Base-by-base conservation (phyloP, 2,113 vertebrate genomes). In the Tetraodon nigroviridis region DNA sequence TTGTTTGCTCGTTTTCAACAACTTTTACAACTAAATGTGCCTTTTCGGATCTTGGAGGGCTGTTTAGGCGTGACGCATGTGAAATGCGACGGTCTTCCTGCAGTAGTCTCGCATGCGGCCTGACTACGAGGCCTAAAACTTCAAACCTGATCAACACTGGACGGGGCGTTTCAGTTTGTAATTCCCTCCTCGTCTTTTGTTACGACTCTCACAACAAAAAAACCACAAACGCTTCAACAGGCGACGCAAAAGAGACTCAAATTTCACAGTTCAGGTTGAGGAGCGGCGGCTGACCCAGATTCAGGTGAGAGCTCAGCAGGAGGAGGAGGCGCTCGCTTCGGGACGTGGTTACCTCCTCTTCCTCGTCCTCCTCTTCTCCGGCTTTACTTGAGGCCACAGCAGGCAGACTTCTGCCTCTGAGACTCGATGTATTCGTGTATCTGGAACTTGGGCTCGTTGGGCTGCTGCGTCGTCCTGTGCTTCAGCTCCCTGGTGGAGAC, bases 361-460 rank as follows among this genome's bases (percentile, higher is more conserved):
- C 41, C 19, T 21, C 56, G 54, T 41, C 11, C 41, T 20, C 40
- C 4, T 14, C 32, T 11, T n/a, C 52, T 61, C 40, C 52, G 44
- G 7, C 27, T 49, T 73, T 95, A 97, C 73, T 80, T 46, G 2
- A 90, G 88, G 69, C 87, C 82, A 61, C 97, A 99, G 85, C 97
- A 99, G 88, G 83, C 80, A 21, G 92, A 68, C 71, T 89, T 94
- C 81, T 94, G 91, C 91, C 93, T 94, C 89, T 96, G 91, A 0
- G 93, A 91, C 76, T 97, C 92, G 0, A 99, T 94, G 71, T 95
- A 99, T 69, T 96, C 91, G 0, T 94, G 92, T 80, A 99, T 95
- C 88, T 95, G 94, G 89, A 98, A 99, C 82, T 90, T 93, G 71
- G 93, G 93, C 60, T 96, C 93, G 0, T 92, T 88, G 0, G 88